These are phyloP conservation scores for Podiceps cristatus DNA, from an alignment of 2,113 vertebrate genomes.

Conservation along the genomic window DNA sequence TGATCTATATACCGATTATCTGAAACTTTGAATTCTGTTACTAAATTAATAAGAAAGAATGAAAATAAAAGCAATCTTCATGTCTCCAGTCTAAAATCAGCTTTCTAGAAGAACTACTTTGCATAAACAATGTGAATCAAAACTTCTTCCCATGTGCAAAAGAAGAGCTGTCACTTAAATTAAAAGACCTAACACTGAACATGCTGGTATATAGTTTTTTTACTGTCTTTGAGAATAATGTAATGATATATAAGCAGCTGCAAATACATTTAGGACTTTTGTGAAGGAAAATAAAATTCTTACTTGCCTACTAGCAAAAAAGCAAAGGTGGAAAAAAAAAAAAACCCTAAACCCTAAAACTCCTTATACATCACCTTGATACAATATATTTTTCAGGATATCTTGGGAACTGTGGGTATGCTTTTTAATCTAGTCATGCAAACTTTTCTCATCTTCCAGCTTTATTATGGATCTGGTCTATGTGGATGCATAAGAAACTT, in stretches of 20 bases:
- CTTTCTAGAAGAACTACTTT: neutral
- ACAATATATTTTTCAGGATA: neutral
- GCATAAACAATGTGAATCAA: neutral
- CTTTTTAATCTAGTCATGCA: neutral
- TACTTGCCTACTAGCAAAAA: neutral
- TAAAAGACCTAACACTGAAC: neutral
- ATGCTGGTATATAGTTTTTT: neutral
- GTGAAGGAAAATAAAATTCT: neutral
- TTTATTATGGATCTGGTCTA: neutral
- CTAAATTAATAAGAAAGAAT: constrained; percentile 14
- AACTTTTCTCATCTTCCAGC: neutral
- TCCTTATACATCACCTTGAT: neutral
- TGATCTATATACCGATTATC: neutral
- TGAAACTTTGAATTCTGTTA: constrained; percentile 17
- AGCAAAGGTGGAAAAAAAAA: neutral
- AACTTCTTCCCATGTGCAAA: neutral
- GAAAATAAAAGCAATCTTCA: neutral
- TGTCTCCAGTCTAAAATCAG: neutral
- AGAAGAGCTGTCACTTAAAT: neutral
- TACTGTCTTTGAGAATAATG: neutral
- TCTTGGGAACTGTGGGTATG: neutral
- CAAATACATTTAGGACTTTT: neutral
- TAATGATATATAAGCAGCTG: neutral
- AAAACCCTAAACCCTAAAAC: neutral
- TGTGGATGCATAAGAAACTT: neutral